Conservation (phyloP, 2,888 invertebrate species). For the Uropetala carovei region DNA sequence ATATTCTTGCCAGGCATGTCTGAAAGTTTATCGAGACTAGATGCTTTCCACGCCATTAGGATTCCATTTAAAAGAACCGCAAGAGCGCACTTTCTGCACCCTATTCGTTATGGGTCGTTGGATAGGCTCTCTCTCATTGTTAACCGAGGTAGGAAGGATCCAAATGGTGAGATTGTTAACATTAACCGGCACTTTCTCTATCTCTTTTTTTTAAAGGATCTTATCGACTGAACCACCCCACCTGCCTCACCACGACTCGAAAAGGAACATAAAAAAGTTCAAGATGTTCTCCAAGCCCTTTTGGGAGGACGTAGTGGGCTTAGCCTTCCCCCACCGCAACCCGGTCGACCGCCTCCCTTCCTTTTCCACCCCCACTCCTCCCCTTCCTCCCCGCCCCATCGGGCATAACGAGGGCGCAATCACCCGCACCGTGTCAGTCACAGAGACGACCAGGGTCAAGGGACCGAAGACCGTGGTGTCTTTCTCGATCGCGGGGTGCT, state of each 20-base stretch:
- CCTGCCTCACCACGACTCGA: not conserved
- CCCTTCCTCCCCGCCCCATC: conserved; percentile 71
- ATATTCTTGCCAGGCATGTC: too few species aligned
- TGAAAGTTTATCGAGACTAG: too few species aligned
- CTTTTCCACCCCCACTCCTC: not conserved
- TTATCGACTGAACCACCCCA: not conserved
- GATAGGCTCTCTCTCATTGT: too few species aligned
- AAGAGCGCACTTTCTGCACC: too few species aligned
- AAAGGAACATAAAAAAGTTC: not conserved
- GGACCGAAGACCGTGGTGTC: conserved; percentile 74
- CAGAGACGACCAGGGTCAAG: conserved; percentile 71
- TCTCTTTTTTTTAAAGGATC: not conserved
- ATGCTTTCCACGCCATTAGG: too few species aligned
- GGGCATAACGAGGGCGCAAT: conserved; percentile 73
- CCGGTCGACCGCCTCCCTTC: not conserved
- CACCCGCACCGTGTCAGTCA: conserved; percentile 72
- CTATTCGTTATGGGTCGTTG: too few species aligned
- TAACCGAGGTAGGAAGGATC: too few species aligned
- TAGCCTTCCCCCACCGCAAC: not conserved
- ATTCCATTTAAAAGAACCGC: too few species aligned
- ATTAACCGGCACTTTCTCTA: too few species aligned
- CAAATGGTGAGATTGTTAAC: too few species aligned
- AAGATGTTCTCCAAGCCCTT: not conserved
- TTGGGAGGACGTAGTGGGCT: not conserved
- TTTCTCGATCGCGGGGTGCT: conserved; percentile 74